phyloP scores from a whole-genome alignment of 2,888 invertebrate genomes.

The Boloria euphrosyne region DNA sequence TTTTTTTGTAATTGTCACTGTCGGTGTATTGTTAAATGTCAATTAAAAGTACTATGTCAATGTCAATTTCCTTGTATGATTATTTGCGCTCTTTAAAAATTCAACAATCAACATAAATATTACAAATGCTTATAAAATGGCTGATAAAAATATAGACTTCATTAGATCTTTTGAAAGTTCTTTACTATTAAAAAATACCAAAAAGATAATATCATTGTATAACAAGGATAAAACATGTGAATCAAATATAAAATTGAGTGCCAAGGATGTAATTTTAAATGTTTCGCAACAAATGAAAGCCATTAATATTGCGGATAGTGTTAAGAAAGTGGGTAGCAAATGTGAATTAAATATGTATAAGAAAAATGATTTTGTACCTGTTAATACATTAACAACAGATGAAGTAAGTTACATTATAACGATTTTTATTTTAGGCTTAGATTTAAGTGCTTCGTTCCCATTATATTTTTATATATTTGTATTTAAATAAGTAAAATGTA shows the following conservation, averaged over 20 bases:
- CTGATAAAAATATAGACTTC: slow-evolving; percentile 21
- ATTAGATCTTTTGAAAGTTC: slow-evolving; percentile 50
- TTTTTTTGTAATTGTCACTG: no score
- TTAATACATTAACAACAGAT: slow-evolving; percentile 50
- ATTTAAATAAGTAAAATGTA: no score
- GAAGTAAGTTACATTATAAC: slow-evolving; percentile 22
- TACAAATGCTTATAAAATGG: background rate
- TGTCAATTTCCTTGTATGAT: no score
- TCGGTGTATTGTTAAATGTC: no score
- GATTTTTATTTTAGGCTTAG: no score
- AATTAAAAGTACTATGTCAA: no score
- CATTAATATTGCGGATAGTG: slow-evolving; percentile 58
- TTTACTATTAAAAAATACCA: slow-evolving; percentile 41
- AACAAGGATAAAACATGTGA: slow-evolving; percentile 34
- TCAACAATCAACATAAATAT: background rate
- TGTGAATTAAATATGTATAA: slow-evolving; percentile 40
- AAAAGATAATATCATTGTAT: slow-evolving; percentile 49
- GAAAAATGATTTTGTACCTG: slow-evolving; percentile 49
- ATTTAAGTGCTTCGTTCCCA: no score
- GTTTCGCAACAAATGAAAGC: slow-evolving; percentile 62
- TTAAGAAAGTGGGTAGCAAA: slow-evolving; percentile 37
- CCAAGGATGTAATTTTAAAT: slow-evolving; percentile 55
- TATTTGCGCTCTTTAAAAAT: background rate
- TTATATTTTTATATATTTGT: no score
- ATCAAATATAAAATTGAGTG: slow-evolving; percentile 27